Evolutionary conservation across 2,888 invertebrate species (phyloP).

Genomic region (Ditula angustiorana): DNA sequence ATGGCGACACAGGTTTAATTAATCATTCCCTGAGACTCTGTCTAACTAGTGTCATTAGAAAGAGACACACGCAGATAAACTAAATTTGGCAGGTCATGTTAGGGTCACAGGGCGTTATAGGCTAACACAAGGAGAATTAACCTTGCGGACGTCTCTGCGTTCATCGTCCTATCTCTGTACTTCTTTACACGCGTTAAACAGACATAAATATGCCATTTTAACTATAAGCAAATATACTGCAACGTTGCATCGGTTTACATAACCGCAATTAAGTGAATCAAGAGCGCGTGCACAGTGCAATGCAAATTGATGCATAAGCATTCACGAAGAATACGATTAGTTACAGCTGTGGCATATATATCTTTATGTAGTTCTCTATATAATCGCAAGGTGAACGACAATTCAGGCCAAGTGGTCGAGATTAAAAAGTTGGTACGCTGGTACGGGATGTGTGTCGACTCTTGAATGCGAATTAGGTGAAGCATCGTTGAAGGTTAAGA

Average conservation of each 20-base stretch:
- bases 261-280: slow-evolving; percentile 39
- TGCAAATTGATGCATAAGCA: slow-evolving; percentile 37
- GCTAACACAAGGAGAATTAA: too few relatives aligned
- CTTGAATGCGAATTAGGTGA: slow-evolving; percentile 5
- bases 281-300: slow-evolving; percentile 23
- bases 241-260: slow-evolving; percentile 36
- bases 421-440: not conserved
- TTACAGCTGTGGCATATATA: slow-evolving; percentile 22
- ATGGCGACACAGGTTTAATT: too few relatives aligned
- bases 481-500: not conserved
- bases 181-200: too few relatives aligned
- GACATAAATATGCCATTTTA: not conserved
- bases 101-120: too few relatives aligned
- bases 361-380: not conserved
- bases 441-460: not conserved
- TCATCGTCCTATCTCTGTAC: too few relatives aligned
- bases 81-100: too few relatives aligned
- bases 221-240: slow-evolving; percentile 16
- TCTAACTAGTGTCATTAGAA: too few relatives aligned
- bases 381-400: slow-evolving; percentile 5
- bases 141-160: too few relatives aligned
- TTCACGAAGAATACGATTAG: slow-evolving; percentile 25
- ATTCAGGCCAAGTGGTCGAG: slow-evolving; percentile 7
- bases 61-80: too few relatives aligned
- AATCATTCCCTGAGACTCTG: too few relatives aligned